These are phyloP conservation scores for Drosophila paulistorum DNA, from an alignment of 1,140 invertebrate genomes.

Conservation along the genomic window DNA sequence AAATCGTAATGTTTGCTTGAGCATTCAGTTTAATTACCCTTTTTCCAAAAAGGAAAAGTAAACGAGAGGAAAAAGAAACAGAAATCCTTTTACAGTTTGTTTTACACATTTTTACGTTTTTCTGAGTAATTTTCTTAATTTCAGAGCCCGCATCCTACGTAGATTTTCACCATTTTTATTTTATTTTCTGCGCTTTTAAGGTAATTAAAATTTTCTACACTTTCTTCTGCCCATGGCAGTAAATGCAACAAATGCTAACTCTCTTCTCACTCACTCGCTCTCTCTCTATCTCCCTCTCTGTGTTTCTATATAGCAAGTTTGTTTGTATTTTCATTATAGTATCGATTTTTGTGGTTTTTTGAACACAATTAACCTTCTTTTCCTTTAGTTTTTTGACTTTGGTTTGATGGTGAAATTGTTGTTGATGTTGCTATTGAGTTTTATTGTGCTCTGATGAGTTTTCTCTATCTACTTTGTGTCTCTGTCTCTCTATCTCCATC, in stretches of 20 bases:
- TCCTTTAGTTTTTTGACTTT: constrained; percentile 26
- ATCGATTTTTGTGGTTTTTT: constrained; percentile 62
- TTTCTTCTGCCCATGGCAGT: constrained; percentile 9
- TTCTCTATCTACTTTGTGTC: constrained; percentile 19
- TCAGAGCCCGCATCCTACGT: constrained; percentile 17
- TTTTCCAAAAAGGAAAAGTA: constrained; percentile 14
- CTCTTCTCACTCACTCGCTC: not conserved
- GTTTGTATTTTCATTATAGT: constrained; percentile 56
- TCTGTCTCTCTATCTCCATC: constrained; percentile 23
- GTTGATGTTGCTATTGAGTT: constrained; percentile 26
- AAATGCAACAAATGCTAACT: constrained; percentile 5
- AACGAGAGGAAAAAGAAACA: constrained; percentile 12
- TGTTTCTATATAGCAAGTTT: constrained; percentile 37
- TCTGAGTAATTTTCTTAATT: constrained; percentile 27
- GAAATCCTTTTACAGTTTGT: constrained; percentile 41
- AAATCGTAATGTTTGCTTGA: constrained; percentile 47
- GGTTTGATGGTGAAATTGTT: constrained; percentile 37
- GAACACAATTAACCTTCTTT: constrained; percentile 50
- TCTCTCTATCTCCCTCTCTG: not conserved
- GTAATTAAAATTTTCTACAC: constrained; percentile 18
- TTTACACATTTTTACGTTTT: constrained; percentile 48
- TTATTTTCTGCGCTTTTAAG: constrained; percentile 34
- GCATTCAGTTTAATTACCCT: constrained; percentile 67
- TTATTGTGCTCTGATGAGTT: constrained; percentile 27
- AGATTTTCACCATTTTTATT: constrained; percentile 5